Conservation (phyloP, 1,140 invertebrate species). For the Globodera rostochiensis region DNA sequence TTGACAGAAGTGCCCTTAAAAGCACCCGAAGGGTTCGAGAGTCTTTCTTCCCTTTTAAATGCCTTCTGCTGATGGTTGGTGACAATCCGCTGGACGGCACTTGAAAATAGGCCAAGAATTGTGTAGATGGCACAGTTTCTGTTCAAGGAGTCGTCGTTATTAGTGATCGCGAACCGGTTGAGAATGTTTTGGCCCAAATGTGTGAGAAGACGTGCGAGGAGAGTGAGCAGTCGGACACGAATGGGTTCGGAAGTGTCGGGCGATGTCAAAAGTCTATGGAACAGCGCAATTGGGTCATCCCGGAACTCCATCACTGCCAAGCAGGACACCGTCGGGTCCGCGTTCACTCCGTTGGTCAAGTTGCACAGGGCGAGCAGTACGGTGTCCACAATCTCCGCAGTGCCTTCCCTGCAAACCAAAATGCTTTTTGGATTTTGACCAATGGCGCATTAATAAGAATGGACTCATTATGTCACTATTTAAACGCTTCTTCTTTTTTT, state of each 20-base stretch:
- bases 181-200: not conserved
- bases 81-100: not conserved
- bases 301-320: not conserved
- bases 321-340: not conserved
- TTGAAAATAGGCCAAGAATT: not conserved
- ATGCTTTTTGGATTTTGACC: not conserved
- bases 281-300: not conserved
- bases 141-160: not conserved
- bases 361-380: slow-evolving; percentile 29
- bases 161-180: not conserved
- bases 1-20: too few species aligned
- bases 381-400: slow-evolving; percentile 25
- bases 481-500: not conserved
- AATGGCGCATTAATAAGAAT: too few species aligned
- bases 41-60: not conserved
- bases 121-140: not conserved
- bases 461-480: not conserved
- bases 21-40: too few species aligned
- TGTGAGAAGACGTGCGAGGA: not conserved
- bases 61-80: not conserved
- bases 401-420: not conserved
- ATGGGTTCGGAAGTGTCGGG: not conserved
- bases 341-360: slow-evolving; percentile 7
- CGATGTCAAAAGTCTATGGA: not conserved
- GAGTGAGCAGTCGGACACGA: not conserved